phyloP scores from a whole-genome alignment of 2,888 invertebrate genomes.

The Capitulum mitella region DNA sequence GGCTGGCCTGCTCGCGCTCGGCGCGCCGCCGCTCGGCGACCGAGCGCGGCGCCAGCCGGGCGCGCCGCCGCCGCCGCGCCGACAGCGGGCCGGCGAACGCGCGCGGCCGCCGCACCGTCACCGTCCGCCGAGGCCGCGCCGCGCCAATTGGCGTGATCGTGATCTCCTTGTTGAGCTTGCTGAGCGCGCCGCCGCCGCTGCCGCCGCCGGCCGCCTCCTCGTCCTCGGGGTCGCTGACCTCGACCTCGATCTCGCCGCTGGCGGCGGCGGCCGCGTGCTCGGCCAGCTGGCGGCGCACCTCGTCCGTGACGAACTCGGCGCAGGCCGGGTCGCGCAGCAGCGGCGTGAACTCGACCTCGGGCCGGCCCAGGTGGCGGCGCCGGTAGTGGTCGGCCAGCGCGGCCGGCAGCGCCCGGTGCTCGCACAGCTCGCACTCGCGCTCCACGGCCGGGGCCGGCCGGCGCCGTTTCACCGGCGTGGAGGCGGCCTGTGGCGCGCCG shows the following conservation, averaged over 20 bases:
- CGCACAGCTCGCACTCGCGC: constrained; percentile 4
- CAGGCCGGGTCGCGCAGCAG: background rate
- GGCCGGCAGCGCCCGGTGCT: background rate
- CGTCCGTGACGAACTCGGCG: constrained; percentile 13
- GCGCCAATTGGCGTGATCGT: constrained; percentile 36
- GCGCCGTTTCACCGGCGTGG: background rate
- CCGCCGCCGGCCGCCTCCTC: background rate
- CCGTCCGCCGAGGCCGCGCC: constrained; percentile 28
- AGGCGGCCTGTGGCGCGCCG: background rate
- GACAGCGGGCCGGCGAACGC: background rate
- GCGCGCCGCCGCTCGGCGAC: background rate
- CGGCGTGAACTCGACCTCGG: constrained; percentile 21
- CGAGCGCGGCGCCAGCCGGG: constrained; percentile 19
- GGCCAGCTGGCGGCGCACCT: constrained; percentile 2
- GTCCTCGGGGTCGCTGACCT: constrained; percentile 16
- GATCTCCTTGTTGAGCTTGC: constrained; percentile 34
- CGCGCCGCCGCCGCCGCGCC: background rate
- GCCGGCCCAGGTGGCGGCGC: background rate
- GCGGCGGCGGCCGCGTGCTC: background rate
- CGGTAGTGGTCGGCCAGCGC: background rate
- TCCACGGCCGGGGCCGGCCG: background rate
- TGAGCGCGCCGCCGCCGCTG: background rate
- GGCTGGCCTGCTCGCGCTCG: background rate
- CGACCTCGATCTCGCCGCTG: constrained; percentile 2
- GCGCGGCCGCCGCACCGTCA: background rate